phyloP scores from a whole-genome alignment of 2,113 vertebrate species.

The Nansenia antarctica region DNA sequence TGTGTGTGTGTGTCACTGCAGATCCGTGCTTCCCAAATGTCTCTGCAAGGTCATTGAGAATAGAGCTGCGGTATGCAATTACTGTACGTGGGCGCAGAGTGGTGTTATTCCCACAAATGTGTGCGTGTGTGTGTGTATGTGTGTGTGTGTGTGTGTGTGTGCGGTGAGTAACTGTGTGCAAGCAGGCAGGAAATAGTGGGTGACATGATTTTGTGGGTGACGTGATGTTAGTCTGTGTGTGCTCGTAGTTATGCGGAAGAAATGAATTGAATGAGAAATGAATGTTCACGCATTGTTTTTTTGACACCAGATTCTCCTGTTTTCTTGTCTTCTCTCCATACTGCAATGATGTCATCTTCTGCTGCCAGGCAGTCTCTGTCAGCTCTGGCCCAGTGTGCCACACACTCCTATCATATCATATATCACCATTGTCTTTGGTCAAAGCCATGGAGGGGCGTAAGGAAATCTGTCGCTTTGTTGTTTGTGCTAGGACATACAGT shows the following conservation, averaged over 20 bases:
- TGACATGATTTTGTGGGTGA: background rate
- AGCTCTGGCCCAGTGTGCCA: background rate
- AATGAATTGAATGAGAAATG: too few relatives aligned
- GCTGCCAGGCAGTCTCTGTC: background rate
- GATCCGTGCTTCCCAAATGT: slow-evolving; percentile 1
- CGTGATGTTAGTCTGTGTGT: background rate
- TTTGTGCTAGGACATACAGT: too few relatives aligned
- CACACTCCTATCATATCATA: background rate
- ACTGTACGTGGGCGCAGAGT: background rate
- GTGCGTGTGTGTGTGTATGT: background rate
- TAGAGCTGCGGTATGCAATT: background rate
- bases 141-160: background rate
- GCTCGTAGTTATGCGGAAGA: background rate
- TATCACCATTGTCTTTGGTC: background rate
- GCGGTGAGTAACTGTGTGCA: background rate
- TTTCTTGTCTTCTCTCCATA: background rate
- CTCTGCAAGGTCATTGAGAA: slow-evolving; percentile 52
- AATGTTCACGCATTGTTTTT: too few relatives aligned
- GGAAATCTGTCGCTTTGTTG: too few relatives aligned
- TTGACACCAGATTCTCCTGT: too few relatives aligned
- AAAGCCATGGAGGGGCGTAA: background rate
- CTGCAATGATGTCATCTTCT: background rate
- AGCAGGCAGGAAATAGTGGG: background rate
- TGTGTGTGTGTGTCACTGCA: slow-evolving; percentile 1
- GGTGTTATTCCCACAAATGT: too few relatives aligned